phyloP scores from a whole-genome alignment of 2,888 invertebrate genomes.

The Terebella lapidaria region DNA sequence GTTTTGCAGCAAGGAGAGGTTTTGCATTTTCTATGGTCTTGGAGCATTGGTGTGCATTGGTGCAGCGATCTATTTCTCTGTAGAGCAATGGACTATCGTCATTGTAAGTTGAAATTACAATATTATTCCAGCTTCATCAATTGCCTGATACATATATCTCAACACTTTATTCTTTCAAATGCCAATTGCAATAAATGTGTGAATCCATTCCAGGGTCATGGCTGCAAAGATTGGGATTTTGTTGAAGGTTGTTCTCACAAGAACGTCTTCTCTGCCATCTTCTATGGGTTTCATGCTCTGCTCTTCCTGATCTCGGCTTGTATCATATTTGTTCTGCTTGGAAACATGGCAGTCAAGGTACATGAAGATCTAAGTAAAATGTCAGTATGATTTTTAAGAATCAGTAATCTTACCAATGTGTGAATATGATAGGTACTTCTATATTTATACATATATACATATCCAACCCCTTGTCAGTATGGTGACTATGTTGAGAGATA shows the following conservation, averaged over 20 bases:
- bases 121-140: background rate
- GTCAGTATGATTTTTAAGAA: no score
- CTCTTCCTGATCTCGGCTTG: constrained; percentile 31
- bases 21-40: background rate
- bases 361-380: no score
- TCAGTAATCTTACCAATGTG: no score
- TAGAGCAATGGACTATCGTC: background rate
- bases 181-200: no score
- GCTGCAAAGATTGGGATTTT: constrained; percentile 36
- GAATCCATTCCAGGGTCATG: constrained; percentile 31
- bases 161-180: no score
- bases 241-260: constrained; percentile 34
- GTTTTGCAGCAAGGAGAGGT: background rate
- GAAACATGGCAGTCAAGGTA: constrained; percentile 41
- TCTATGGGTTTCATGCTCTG: constrained; percentile 35
- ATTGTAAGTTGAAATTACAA: constrained; percentile 7
- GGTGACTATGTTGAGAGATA: constrained; percentile 33
- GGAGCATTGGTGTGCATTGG: background rate
- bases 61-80: constrained; percentile 3
- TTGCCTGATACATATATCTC: background rate
- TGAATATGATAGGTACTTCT: no score
- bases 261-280: constrained; percentile 37
- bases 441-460: no score
- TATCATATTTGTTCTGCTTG: constrained; percentile 31
- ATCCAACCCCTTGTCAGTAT: no score